These are phyloP conservation scores for Anas georgica DNA, from an alignment of 2,797 vertebrate genomes.

Conservation along the genomic window DNA sequence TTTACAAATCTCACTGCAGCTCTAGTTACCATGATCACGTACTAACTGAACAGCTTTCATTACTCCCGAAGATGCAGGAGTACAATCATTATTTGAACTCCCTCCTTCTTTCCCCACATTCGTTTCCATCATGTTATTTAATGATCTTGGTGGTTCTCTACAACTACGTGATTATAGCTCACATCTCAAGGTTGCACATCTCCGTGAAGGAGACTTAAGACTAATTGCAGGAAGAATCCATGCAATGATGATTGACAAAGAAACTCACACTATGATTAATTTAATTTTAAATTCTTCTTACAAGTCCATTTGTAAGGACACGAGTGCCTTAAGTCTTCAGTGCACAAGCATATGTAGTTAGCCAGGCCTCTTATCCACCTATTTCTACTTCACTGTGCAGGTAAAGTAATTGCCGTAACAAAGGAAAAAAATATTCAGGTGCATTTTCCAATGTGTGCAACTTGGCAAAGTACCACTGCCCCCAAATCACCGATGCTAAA, in stretches of 20 bases:
- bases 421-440: not conserved
- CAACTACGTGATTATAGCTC: not conserved
- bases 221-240: not conserved
- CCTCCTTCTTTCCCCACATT: not conserved
- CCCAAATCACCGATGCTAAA: not conserved
- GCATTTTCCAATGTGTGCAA: not conserved
- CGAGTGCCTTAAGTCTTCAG: fast-evolving
- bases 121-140: not conserved
- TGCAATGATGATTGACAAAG: not conserved
- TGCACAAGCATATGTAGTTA: not conserved
- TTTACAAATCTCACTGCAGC: not conserved
- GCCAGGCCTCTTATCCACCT: not conserved
- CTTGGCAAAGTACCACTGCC: not conserved
- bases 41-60: not conserved
- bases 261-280: not conserved
- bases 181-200: not conserved
- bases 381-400: not conserved
- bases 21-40: not conserved
- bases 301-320: not conserved
- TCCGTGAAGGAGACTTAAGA: not conserved
- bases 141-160: not conserved
- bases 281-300: not conserved
- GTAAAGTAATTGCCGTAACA: not conserved
- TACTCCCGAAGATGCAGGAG: not conserved
- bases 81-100: not conserved